A percentile compares a stretch with the other conserved stretches of the same genome.
phyloP scores from a whole-genome alignment of 2,888 invertebrate species.

The Lepidocyrtinus sp. region DNA sequence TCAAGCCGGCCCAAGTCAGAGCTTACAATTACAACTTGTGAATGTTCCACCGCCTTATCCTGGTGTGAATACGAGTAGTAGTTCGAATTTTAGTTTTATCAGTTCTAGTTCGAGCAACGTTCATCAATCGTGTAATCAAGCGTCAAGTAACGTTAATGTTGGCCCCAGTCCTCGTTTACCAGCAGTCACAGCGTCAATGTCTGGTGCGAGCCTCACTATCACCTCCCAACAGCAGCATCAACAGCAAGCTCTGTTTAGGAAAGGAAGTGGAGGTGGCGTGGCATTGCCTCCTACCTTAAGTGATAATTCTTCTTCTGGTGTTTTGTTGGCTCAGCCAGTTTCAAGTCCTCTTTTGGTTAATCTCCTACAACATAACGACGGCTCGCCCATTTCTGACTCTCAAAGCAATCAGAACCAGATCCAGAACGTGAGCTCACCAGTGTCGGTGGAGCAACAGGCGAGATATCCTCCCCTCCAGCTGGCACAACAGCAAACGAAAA shows the following conservation, averaged over 20 bases:
- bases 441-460: slow-evolving; percentile 68
- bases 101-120: slow-evolving; percentile 38
- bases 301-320: slow-evolving; percentile 70
- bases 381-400: slow-evolving; percentile 71
- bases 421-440: slow-evolving; percentile 25
- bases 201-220: slow-evolving; percentile 18
- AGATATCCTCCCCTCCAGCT: slow-evolving; percentile 53
- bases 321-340: slow-evolving; percentile 78
- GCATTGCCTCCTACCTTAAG: slow-evolving; percentile 35
- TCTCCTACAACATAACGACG: slow-evolving; percentile 86
- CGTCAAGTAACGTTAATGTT: not conserved
- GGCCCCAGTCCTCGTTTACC: slow-evolving; percentile 34
- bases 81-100: slow-evolving; percentile 44
- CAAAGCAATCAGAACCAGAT: slow-evolving; percentile 64
- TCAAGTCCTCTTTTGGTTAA: slow-evolving; percentile 93
- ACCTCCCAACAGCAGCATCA: no score
- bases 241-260: slow-evolving; percentile 10
- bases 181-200: slow-evolving; percentile 41
- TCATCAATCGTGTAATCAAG: not conserved
- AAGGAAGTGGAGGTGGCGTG: slow-evolving; percentile 9
- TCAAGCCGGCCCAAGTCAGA: slow-evolving; percentile 66
- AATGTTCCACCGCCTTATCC: slow-evolving; percentile 68
- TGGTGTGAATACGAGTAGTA: slow-evolving; percentile 64
- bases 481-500: slow-evolving; percentile 51
- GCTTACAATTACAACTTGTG: slow-evolving; percentile 68